These are phyloP conservation scores for Indicator maculatus DNA, from an alignment of 2,113 vertebrate genomes.

Conservation along the genomic window DNA sequence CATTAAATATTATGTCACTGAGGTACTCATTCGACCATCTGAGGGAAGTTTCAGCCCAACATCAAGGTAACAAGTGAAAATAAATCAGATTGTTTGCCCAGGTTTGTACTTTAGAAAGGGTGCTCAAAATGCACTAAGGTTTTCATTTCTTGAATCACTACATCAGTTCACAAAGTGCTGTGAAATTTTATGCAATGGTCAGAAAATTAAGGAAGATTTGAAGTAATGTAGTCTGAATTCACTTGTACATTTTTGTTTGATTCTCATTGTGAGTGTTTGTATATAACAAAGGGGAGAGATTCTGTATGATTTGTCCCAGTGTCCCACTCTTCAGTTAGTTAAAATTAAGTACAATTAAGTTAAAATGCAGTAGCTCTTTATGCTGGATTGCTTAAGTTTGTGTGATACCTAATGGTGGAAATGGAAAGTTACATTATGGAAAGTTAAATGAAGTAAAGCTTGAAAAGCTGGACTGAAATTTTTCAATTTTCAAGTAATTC, in stretches of 20 bases:
- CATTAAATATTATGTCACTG: conserved; percentile 89
- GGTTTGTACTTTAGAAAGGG: not conserved
- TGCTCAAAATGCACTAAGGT: not conserved
- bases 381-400: not conserved
- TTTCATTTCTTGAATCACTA: not conserved
- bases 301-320: not conserved
- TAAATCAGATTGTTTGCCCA: not conserved
- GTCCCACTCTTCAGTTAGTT: not conserved
- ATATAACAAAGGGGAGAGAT: not conserved
- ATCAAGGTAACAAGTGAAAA: conserved; percentile 71
- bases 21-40: conserved; percentile 81
- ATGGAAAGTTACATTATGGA: not conserved
- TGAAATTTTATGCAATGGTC: not conserved
- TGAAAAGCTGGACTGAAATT: not conserved
- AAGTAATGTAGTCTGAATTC: not conserved
- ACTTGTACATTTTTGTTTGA: not conserved
- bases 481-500: not conserved
- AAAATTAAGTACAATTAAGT: not conserved
- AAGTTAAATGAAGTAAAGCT: not conserved
- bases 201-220: not conserved
- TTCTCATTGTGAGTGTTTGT: not conserved
- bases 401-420: not conserved
- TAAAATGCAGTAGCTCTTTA: not conserved
- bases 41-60: conserved; percentile 66
- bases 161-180: not conserved